A percentile compares a stretch with the other conserved stretches of the same genome.
Conservation (phyloP, 2,797 vertebrate genomes). For the Gymnoscopelus microlampas region DNA sequence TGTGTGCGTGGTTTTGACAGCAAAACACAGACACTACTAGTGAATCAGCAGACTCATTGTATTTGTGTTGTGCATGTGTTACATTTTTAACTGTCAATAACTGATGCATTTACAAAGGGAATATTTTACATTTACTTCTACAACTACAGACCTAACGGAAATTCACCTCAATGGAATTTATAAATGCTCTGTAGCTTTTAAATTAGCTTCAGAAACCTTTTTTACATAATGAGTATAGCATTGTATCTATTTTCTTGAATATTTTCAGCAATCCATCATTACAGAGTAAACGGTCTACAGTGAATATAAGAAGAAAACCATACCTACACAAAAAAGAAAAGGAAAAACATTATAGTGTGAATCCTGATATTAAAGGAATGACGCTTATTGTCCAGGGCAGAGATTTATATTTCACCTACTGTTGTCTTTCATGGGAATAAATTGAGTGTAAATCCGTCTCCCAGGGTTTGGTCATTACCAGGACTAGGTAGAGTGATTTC, state of each 20-base stretch:
- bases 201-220: not conserved
- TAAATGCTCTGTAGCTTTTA: constrained; percentile 5
- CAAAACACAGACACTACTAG: not conserved
- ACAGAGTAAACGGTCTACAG: not conserved
- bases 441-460: constrained; percentile 73
- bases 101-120: constrained; percentile 1
- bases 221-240: constrained; percentile 36
- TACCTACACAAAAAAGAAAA: not conserved
- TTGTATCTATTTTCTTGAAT: constrained; percentile 33
- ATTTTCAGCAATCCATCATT: constrained; percentile 54
- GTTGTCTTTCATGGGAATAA: constrained; percentile 76
- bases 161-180: constrained; percentile 9
- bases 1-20: constrained; percentile 6
- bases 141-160: constrained; percentile 36
- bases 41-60: not conserved
- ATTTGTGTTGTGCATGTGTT: not conserved
- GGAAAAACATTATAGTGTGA: constrained; percentile 29
- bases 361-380: constrained; percentile 35
- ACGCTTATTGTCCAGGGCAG: constrained; percentile 41
- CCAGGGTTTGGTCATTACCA: constrained; percentile 78
- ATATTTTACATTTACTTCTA: constrained; percentile 17
- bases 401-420: constrained; percentile 56
- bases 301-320: not conserved
- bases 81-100: constrained; percentile 8
- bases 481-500: constrained; percentile 89